Percentiles rank a stretch among this genome's conserved stretches.
phyloP scores from a whole-genome alignment of 2,888 invertebrate genomes.

The Abrostola triplasia region DNA sequence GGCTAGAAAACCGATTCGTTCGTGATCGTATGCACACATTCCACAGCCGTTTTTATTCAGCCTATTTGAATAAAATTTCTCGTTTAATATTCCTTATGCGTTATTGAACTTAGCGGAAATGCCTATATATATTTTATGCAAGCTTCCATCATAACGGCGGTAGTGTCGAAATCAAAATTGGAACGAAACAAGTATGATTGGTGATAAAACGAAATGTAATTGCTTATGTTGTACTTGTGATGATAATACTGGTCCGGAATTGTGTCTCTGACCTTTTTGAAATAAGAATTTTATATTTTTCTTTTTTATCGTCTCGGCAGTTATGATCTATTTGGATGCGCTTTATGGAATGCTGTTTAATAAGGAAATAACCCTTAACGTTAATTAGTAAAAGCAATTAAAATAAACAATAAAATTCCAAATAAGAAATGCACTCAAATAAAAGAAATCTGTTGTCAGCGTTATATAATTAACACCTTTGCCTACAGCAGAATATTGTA shows the following conservation, averaged over 20 bases:
- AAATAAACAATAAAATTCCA: background rate
- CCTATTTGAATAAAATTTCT: slow-evolving; percentile 59
- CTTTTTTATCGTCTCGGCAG: slow-evolving; percentile 12
- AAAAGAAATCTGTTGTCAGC: background rate
- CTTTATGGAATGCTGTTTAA: slow-evolving; percentile 3
- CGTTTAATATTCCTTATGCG: slow-evolving; percentile 56
- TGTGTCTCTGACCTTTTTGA: slow-evolving; percentile 53
- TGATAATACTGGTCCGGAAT: slow-evolving; percentile 37
- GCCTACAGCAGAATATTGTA: background rate
- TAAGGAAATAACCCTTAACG: background rate
- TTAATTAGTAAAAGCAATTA: background rate
- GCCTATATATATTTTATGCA: slow-evolving; percentile 48
- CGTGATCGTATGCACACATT: slow-evolving; percentile 66
- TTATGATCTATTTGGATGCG: slow-evolving; percentile 20
- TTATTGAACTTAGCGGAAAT: slow-evolving; percentile 56
- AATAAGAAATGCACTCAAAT: background rate
- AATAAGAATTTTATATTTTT: slow-evolving; percentile 38
- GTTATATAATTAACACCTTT: background rate
- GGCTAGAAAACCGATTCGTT: slow-evolving; percentile 81
- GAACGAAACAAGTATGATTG: slow-evolving; percentile 27
- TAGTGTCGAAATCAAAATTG: slow-evolving; percentile 50
- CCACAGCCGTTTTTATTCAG: slow-evolving; percentile 51
- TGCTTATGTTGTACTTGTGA: slow-evolving; percentile 44
- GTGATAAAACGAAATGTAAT: slow-evolving; percentile 52
- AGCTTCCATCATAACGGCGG: slow-evolving; percentile 44